Evolutionary conservation across 2,797 vertebrate genomes (phyloP), one percentile per base, ranked within the genome.

Genomic region (Borostomias antarcticus): DNA sequence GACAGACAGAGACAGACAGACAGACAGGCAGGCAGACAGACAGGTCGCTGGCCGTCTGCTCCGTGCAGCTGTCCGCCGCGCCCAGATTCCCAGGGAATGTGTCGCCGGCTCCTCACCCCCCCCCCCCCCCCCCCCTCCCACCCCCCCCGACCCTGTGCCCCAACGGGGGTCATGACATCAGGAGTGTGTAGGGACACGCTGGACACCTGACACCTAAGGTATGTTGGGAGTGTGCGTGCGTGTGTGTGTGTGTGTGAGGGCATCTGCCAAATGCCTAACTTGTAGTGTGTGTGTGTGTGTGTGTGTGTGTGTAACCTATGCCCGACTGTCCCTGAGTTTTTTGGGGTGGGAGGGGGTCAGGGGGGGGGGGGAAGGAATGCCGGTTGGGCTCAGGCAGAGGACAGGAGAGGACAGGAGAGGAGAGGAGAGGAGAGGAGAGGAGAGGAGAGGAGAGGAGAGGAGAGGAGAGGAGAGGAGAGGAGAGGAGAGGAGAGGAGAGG

Each of bases 51-150:
- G n/a, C n/a, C n/a, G n/a, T n/a, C n/a, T 9, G 25, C 61, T 21
- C 29, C 15, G 50, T 23, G 43, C 80, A 84, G 78, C 80, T 79
- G 78, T 59, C 70, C 0, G 47, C 13, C 76, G 66, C 75, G 47
- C 71, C 67, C 82, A 17, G 5, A 52, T 17, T 19, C 17, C 54
- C 21, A 5, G 13, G 13, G 52, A 54, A 54, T 30, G 1, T 29
- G 4, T 5, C 25, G 52, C 26, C 30, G 28, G 28, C 19, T 11
- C 56, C 32, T 40, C 35, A 15, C 35, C 11, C 11, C 11, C 33
- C 33, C 11, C 33, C 33, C 33, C 33, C 3, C 32, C 32, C 9
- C 11, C 37, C 37, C 4, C 37, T 37, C 35, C 5, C 37, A 11
- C 37, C 37, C 17, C 37, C 1, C 1, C 1, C 40, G 2, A 5